Base-by-base conservation (phyloP, 2,113 vertebrate genomes). In the Sinocyclocheilus rhinocerous region DNA sequence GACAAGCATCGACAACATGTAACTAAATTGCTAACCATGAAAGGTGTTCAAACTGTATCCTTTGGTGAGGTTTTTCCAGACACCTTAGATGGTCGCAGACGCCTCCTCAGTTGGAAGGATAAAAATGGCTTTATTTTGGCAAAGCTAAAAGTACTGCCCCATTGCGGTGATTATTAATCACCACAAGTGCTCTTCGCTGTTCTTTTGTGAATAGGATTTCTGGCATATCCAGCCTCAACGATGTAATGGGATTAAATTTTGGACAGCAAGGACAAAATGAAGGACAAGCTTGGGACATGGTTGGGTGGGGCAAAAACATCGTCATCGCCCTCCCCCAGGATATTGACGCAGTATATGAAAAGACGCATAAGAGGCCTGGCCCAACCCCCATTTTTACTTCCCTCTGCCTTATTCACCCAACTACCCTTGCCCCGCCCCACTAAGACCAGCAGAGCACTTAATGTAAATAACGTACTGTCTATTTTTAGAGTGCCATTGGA, bases 111-210 rank as follows among this genome's bases (percentile, higher is more conserved):
- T 55, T 39, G 65, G 42, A 76, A 83, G 83, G 73, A 77, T 76
- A 90, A 92, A 94, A 94, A 92, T 92, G 93, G 92, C 93, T 92
- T 91, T 92, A 88, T 92, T 91, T 91, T 89, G 90, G 92, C 90
- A 89, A 87, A 88, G 88, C 48, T 33, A 55, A 61, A 88, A 88
- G 81, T 24, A 52, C 69, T 33, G 50, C 82, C 33, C 69, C 29
- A 73, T 73, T 73, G 69, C 65, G 86, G 91, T 93, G 92, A 93
- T 94, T 93, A 92, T 94, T 94, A 92, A 95, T 95, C 92, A 95
- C 90, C 83, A 85, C 92, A 91, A 95, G 94, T 94, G 94, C 93
- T 93, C 88, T 92, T 85, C 78, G 86, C 89, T 89, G 90, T 88
- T 91, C 90, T 88, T 84, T 91, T 90, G 88, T 90, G 92, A 93